Base-by-base conservation (phyloP, 2,113 vertebrate genomes). In the Hylia prasina region DNA sequence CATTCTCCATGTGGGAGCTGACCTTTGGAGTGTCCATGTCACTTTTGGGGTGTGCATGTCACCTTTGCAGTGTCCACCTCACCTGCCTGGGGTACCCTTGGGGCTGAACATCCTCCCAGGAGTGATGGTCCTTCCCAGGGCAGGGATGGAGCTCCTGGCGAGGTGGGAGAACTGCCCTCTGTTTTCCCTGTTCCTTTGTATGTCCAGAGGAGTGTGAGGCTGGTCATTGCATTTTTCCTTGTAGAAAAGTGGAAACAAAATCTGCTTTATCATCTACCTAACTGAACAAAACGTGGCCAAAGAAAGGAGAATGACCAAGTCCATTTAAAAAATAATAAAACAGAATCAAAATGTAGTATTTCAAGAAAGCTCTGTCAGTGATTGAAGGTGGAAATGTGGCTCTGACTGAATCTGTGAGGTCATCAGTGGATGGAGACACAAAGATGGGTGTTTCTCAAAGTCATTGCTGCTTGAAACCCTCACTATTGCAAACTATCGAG, bases 101-200 rank as follows among this genome's bases (percentile, higher is more conserved):
- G 44, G n/a, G 42, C 31, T 3, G 18, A 33, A 24, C 39, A 8
- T 54, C 80, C 48, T 61, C 57, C 75, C 13, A 31, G 35, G 20
- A 1, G 1, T 10, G 73, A 42, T 21, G 18, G 27, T 37, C 6
- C 19, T n/a, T 40, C 63, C 15, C 4, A 11, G 20, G 15, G 40
- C 4, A 39, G 51, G 19, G 9, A 17, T 21, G 2, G 3, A 16
- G 70, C 8, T 3, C 50, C 48, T 7, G 0, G 3, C 0, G 0
- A 16, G 15, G 2, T 5, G 9, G 15, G 37, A 40, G 50, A 28
- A 9, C 19, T 19, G 35, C 39, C 35, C 22, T 31, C 44, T 11
- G 0, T 28, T 17, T 3, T 21, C n/a, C 0, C 40, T 1, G 8
- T 3, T 18, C 2, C 23, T 45, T 54, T 18, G 22, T 23, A 2